Evolutionary conservation across 1,140 invertebrate genomes (phyloP).

Genomic region (Drosophila pachea): DNA sequence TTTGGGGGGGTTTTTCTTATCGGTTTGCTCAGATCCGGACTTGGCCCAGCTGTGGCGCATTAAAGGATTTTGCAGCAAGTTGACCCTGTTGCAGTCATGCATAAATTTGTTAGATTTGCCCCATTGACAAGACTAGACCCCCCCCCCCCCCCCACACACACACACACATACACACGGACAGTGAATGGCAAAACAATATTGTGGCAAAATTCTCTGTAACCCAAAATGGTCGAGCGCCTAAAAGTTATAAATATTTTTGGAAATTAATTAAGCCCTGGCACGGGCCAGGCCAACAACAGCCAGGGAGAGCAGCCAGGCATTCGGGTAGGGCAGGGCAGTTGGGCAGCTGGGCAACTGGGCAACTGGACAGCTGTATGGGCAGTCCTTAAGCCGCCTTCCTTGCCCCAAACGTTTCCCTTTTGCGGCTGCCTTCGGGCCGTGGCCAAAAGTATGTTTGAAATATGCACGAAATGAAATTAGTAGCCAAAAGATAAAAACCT

Average conservation of each 20-base stretch:
- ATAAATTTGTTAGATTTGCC: constrained; percentile 73
- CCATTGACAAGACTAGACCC: constrained; percentile 68
- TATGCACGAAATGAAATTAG: constrained; percentile 70
- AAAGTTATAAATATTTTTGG: constrained; percentile 74
- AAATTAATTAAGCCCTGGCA: constrained; percentile 69
- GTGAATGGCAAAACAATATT: constrained; percentile 48
- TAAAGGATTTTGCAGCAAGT: constrained; percentile 71
- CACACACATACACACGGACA: constrained; percentile 3
- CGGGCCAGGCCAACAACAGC: constrained; percentile 14
- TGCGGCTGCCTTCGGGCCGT: neutral
- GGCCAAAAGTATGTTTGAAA: constrained; percentile 44
- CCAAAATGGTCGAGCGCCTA: constrained; percentile 39
- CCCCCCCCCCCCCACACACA: no score
- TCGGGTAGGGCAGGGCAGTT: neutral
- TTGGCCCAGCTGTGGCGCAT: constrained; percentile 55
- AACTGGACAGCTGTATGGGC: no score
- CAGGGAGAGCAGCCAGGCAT: neutral
- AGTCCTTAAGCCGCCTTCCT: no score
- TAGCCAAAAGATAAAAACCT: constrained; percentile 72
- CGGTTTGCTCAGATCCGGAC: constrained; percentile 28
- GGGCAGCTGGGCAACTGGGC: neutral
- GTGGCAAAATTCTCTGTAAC: constrained; percentile 28
- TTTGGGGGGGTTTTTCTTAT: constrained; percentile 48
- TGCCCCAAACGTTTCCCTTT: no score
- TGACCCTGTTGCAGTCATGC: constrained; percentile 76